phyloP scores from a whole-genome alignment of 2,797 vertebrate genomes.

The Oreochromis mossambicus region DNA sequence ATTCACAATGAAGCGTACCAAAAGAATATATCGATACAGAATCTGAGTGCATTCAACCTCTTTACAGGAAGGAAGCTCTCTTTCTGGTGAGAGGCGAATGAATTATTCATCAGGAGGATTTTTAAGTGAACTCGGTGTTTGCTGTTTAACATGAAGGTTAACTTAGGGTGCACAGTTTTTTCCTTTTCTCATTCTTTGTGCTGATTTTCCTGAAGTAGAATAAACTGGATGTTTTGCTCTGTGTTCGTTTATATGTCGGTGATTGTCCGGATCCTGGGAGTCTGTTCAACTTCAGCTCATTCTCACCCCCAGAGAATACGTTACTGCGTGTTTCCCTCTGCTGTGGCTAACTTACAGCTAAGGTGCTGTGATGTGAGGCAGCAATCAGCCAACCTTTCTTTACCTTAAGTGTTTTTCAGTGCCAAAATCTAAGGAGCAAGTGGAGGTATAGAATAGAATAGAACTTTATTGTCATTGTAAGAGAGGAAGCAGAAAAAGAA shows the following conservation, averaged over 20 bases:
- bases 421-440: neutral
- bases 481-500: neutral
- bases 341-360: neutral
- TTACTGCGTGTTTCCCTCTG: neutral
- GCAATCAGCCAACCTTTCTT: neutral
- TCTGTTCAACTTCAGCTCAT: neutral
- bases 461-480: neutral
- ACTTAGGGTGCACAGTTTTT: neutral
- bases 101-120: neutral
- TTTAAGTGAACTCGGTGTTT: neutral
- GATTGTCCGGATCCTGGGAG: rapidly evolving
- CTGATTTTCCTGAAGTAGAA: neutral
- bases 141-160: neutral
- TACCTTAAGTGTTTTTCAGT: neutral
- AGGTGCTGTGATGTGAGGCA: neutral
- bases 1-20: neutral
- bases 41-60: neutral
- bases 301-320: neutral
- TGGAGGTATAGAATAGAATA: rapidly evolving
- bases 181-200: neutral
- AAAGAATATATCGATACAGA: neutral
- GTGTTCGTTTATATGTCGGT: neutral
- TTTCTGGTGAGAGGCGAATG: neutral
- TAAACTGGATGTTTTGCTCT: neutral
- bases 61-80: neutral